phyloP scores from a whole-genome alignment of 2,888 invertebrate species.

The Teleiodes luculella region DNA sequence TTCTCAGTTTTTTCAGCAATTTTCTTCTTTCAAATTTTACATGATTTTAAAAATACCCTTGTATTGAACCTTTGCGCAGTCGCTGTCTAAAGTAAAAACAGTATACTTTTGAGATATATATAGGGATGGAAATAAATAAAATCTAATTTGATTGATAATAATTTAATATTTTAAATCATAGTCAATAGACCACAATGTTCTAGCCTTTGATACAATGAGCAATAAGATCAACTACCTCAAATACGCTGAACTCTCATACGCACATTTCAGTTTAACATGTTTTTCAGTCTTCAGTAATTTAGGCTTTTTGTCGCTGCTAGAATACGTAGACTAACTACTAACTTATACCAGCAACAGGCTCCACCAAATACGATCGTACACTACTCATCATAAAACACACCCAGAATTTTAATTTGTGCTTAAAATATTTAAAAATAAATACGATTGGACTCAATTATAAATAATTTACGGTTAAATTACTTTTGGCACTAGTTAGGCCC shows the following conservation, averaged over 20 bases:
- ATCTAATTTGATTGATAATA: constrained; percentile 31
- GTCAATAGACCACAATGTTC: constrained; percentile 72
- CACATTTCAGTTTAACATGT: constrained; percentile 35
- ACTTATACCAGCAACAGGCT: constrained; percentile 29
- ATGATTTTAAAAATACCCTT: too few species aligned
- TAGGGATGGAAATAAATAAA: not conserved
- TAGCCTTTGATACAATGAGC: constrained; percentile 68
- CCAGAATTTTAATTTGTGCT: constrained; percentile 49
- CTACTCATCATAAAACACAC: constrained; percentile 34
- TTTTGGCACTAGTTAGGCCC: constrained; percentile 47
- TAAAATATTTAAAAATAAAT: constrained; percentile 39
- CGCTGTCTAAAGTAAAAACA: not conserved
- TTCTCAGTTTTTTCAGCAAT: too few species aligned
- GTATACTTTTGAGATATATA: not conserved
- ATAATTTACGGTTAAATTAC: constrained; percentile 27
- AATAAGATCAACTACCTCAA: constrained; percentile 48
- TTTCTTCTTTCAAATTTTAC: too few species aligned
- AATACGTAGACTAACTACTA: too few species aligned
- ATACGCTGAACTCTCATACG: constrained; percentile 41
- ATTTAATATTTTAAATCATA: constrained; percentile 55
- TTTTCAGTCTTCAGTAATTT: constrained; percentile 69
- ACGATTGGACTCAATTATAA: constrained; percentile 38
- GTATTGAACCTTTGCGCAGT: too few species aligned
- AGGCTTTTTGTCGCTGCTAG: constrained; percentile 48
- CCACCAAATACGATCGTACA: constrained; percentile 37